These are phyloP conservation scores for Exaiptasia diaphana DNA, from an alignment of 64 coral and sea anemone species.

Conservation along the genomic window DNA sequence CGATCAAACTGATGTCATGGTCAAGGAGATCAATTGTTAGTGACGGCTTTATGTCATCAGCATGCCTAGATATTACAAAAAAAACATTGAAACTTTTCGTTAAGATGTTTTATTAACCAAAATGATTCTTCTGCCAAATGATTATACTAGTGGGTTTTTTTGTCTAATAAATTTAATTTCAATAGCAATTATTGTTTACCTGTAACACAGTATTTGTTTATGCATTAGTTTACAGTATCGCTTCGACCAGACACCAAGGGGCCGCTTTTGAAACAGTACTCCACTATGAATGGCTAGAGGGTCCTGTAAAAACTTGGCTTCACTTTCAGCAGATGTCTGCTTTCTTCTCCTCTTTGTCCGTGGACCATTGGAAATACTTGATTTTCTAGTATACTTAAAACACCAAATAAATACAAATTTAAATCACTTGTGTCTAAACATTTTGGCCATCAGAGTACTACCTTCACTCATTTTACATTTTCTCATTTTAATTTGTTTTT, in stretches of 20 bases:
- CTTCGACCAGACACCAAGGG: constrained; percentile 75
- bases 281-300: constrained; percentile 78
- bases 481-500: too few species aligned
- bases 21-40: constrained; percentile 70
- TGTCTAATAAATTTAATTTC: not conserved
- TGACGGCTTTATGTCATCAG: constrained; percentile 67
- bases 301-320: constrained; percentile 72
- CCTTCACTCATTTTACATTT: too few species aligned
- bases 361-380: not conserved
- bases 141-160: not conserved
- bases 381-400: not conserved
- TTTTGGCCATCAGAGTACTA: too few species aligned
- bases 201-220: constrained; percentile 69
- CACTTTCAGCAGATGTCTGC: constrained; percentile 75
- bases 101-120: not conserved
- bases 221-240: constrained; percentile 91
- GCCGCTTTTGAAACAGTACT: constrained; percentile 86
- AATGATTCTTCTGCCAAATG: not conserved
- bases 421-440: too few species aligned
- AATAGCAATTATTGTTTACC: constrained; percentile 17
- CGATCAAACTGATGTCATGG: constrained; percentile 73
- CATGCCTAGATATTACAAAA: constrained; percentile 48
- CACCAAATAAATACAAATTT: too few species aligned
- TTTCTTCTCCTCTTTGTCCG: constrained; percentile 69
- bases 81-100: not conserved